Base-by-base conservation (phyloP, 2,113 vertebrate species). In the Psettodes erumei region DNA sequence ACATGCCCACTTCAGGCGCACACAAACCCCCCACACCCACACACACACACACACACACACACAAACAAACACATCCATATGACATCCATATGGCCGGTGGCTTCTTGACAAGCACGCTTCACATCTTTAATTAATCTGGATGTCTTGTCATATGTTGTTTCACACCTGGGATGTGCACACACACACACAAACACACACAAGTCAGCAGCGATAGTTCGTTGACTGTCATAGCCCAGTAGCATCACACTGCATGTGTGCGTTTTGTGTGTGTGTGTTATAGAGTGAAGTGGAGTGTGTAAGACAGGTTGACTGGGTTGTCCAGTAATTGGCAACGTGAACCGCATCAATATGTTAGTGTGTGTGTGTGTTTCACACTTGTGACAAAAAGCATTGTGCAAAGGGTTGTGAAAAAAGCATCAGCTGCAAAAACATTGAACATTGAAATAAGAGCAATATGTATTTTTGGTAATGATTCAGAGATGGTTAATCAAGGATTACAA, bases 271-370 rank as follows among this genome's bases (percentile, higher is more conserved):
- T 71, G 55, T n/a, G 42, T 32, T 37, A 43, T 9, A 37, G 42
- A 45, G 75, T 71, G 61, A 74, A 79, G 53, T 66, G 71, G 23
- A 81, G 72, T 13, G 6, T 63, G 59, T 50, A 43, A 61, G 82
- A 85, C 75, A 65, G 65, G 50, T 70, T 61, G 61, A 60, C 79
- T 70, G 54, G 51, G 35, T 9, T 63, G 56, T 63, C 54, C 45
- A 62, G 59, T 76, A 73, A 71, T 86, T 86, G 77, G 74, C 54
- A 71, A 10, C 1, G 30, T 53, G 42, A 67, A 51, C 21, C 27
- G 53, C 73, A 75, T 59, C 25, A 51, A 28, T 64, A 23, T 59
- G 37, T 38, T 27, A 43, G 25, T 7, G 32, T 18, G 40, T 48
- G 32, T 59, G 58, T 58, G 33, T 40, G 15, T 33, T n/a, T n/a